These are phyloP conservation scores for Drosophila niveifrons DNA, from an alignment of 2,888 invertebrate species.

Conservation along the genomic window DNA sequence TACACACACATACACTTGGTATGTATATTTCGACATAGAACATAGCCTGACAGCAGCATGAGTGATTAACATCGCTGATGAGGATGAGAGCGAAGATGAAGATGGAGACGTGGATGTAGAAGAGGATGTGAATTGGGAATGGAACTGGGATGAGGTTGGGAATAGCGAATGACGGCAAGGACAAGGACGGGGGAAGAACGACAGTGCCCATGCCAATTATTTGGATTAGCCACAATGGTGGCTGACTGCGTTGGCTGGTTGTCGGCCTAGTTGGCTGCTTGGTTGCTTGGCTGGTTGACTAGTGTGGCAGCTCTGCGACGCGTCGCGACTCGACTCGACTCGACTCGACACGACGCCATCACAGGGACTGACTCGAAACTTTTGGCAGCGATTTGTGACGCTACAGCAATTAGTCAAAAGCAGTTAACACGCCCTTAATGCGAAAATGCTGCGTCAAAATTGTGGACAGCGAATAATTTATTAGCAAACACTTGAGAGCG, in stretches of 20 bases:
- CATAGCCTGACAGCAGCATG: constrained; percentile 48
- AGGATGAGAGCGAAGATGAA: constrained; percentile 17
- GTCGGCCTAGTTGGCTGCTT: constrained; percentile 1
- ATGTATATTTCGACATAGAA: constrained; percentile 23
- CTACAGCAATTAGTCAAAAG: constrained; percentile 66
- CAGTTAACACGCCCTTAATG: constrained; percentile 64
- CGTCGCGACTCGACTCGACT: constrained; percentile 17
- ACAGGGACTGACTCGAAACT: constrained; percentile 41
- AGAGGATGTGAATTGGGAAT: not conserved
- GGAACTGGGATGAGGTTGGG: not conserved
- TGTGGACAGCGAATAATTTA: constrained; percentile 43
- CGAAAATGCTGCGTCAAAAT: constrained; percentile 47
- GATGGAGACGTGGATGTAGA: not conserved
- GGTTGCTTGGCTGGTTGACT: not conserved
- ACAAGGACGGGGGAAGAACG: not conserved
- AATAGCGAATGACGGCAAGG: not conserved
- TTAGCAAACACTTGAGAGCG: constrained; percentile 34
- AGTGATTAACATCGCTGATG: constrained; percentile 59
- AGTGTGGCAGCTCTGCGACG: constrained; percentile 16
- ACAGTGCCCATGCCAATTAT: constrained; percentile 51
- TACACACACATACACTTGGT: not conserved
- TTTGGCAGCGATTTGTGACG: constrained; percentile 58
- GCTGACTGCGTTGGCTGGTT: constrained; percentile 13
- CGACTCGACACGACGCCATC: constrained; percentile 14
- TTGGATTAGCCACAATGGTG: constrained; percentile 54